These are phyloP conservation scores for Parus major DNA, from an alignment of 2,113 vertebrate species.

Conservation along the genomic window DNA sequence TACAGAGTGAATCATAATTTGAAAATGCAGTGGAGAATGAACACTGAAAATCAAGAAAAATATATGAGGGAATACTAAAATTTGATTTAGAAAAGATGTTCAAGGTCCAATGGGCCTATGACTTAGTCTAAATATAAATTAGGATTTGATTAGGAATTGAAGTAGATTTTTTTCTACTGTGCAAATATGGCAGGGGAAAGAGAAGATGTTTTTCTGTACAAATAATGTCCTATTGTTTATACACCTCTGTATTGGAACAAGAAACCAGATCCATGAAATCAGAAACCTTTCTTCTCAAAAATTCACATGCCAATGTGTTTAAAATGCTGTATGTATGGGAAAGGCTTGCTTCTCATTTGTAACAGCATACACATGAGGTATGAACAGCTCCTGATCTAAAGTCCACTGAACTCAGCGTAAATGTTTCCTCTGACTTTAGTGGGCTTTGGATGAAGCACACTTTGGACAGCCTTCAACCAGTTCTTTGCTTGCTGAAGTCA, in stretches of 20 bases:
- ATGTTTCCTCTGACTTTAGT: not conserved
- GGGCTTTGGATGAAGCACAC: not conserved
- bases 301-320: not conserved
- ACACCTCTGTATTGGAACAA: not conserved
- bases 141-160: not conserved
- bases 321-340: not conserved
- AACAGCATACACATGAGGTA: not conserved
- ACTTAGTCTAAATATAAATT: not conserved
- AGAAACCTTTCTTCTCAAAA: not conserved
- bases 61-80: not conserved
- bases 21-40: not conserved
- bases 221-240: not conserved
- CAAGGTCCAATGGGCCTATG: not conserved
- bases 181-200: not conserved
- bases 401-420: not conserved
- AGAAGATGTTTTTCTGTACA: not conserved
- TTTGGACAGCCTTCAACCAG: not conserved
- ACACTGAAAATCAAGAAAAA: not conserved
- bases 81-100: not conserved
- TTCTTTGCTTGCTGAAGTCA: not conserved
- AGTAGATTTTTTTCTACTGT: not conserved
- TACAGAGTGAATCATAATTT: constrained; percentile 19
- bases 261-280: not conserved
- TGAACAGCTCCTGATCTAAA: not conserved
- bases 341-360: not conserved